These are phyloP conservation scores for Bombyx huttoni DNA, from an alignment of 2,888 invertebrate species.

Conservation along the genomic window DNA sequence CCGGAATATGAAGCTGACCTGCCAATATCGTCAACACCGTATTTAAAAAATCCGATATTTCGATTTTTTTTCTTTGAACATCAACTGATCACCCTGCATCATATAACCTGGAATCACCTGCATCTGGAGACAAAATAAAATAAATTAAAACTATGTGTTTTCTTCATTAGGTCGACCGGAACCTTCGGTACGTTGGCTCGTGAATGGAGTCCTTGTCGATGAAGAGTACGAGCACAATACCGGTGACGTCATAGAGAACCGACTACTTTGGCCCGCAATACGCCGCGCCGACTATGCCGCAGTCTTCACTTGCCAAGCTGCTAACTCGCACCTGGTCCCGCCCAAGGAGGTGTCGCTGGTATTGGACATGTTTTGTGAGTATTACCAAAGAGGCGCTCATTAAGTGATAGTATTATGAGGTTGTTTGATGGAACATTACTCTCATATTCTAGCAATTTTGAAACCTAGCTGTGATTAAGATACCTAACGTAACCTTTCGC, in stretches of 20 bases:
- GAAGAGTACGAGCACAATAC: slow-evolving; percentile 88
- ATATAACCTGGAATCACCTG: too few species aligned
- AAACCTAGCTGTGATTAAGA: too few species aligned
- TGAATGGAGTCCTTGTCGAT: slow-evolving; percentile 84
- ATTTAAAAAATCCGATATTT: too few species aligned
- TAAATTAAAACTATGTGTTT: too few species aligned
- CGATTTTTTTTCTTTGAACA: too few species aligned
- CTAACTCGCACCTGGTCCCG: slow-evolving; percentile 87
- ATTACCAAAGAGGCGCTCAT: not conserved
- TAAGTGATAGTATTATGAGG: not conserved
- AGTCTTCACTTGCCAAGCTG: slow-evolving; percentile 89
- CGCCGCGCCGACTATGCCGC: slow-evolving; percentile 86
- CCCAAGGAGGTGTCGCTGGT: slow-evolving; percentile 83
- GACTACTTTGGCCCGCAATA: slow-evolving; percentile 81
- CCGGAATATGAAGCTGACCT: too few species aligned
- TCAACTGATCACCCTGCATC: too few species aligned
- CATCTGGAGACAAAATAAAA: too few species aligned
- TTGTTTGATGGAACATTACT: too few species aligned
- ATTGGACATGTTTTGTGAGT: slow-evolving; percentile 86
- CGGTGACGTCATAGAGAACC: slow-evolving; percentile 89
- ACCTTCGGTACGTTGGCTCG: slow-evolving; percentile 86
- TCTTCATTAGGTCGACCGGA: slow-evolving; percentile 78
- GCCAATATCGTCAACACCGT: too few species aligned
- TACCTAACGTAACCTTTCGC: too few species aligned
- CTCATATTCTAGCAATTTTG: too few species aligned